Percentiles rank a stretch among this genome's conserved stretches.
These are phyloP conservation scores for Luidia sarsii DNA, from an alignment of 53 echinoderm and acorn worm genomes.

Conservation along the genomic window DNA sequence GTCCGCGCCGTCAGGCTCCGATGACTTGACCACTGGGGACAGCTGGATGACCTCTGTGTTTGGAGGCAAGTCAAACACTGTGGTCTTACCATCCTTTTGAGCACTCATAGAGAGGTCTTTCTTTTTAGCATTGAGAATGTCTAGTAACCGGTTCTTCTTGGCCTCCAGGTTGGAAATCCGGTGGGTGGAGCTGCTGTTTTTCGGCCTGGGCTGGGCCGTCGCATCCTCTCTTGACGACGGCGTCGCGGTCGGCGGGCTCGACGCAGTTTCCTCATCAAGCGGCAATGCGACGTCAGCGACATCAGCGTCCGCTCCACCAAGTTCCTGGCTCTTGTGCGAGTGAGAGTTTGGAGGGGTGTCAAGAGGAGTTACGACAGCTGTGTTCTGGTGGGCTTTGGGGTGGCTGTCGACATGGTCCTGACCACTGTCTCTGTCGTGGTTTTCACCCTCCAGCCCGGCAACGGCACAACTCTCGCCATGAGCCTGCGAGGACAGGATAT, in stretches of 20 bases:
- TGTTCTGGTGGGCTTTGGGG: not conserved
- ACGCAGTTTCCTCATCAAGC: not conserved
- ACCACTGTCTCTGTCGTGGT: not conserved
- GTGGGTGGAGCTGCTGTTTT: slow-evolving; percentile 1
- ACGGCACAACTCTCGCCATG: not conserved
- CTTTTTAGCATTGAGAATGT: slow-evolving; percentile 41
- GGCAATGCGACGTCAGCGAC: not conserved
- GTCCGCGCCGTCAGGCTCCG: not conserved
- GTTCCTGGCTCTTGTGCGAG: not conserved
- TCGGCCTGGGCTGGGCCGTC: not conserved
- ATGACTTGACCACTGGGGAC: not conserved
- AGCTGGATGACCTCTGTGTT: slow-evolving; percentile 32
- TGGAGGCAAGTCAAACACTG: slow-evolving; percentile 10
- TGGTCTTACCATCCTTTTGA: slow-evolving; percentile 8
- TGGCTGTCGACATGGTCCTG: not conserved
- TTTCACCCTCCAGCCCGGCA: not conserved
- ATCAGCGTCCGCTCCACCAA: not conserved
- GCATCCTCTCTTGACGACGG: not conserved
- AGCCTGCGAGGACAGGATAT: no score
- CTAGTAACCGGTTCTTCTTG: slow-evolving; percentile 43
- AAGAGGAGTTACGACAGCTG: slow-evolving; percentile 1
- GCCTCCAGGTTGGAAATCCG: slow-evolving; percentile 33
- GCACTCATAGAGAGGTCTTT: slow-evolving; percentile 46
- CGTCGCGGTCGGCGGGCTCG: not conserved
- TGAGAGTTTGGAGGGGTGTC: not conserved